Evolutionary conservation across 2,888 invertebrate species (phyloP), one percentile per base, ranked within the genome.

Genomic region (Metellina segmentata): DNA sequence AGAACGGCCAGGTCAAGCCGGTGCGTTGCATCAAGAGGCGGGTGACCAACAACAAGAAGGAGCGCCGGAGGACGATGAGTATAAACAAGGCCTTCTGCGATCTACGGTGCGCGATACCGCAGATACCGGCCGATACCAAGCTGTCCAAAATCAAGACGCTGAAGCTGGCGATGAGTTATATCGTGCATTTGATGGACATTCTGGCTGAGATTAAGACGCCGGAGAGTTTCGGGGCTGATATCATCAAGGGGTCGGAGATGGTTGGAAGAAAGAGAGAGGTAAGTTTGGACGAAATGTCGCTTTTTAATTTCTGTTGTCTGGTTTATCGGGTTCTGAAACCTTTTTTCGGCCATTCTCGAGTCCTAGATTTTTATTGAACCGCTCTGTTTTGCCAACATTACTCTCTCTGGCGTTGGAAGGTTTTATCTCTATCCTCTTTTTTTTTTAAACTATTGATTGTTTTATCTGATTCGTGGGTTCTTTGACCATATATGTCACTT

Each of bases 1-100:
- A 4, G 34, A 34, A 1, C 34, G 34, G 4, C 34, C 34, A 34
- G 34, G 4, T 34, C 34, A 4, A 34, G 34, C 81, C 86, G 9
- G 75, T 94, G 83, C 95, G 96, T 69, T 96, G 97, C 0, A 96
- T 97, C n/a, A 98, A 98, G 94, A 95, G 97, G 86, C 95, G 98
- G 87, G 97, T 97, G 93, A 98, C 98, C 0, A 98, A 98, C 16
- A 99, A 99, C 95, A 98, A 98, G 95, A 99, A 99, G 95, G 99
- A 99, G 94, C 95, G 99, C 9, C 95, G 98, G 93, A 96, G 99
- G 82, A 99, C 99, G 0, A 97, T 98, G 94, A 98, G 98, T 94
- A 99, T 99, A 93, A 99, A 99, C 95, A 98, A 97, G 79, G 99
- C 99, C 0, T 99, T 99, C 95, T 97, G 98, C 0, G 97, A 98